These are phyloP conservation scores for Zootoca vivipara DNA, from an alignment of 2,113 vertebrate species.

Conservation along the genomic window DNA sequence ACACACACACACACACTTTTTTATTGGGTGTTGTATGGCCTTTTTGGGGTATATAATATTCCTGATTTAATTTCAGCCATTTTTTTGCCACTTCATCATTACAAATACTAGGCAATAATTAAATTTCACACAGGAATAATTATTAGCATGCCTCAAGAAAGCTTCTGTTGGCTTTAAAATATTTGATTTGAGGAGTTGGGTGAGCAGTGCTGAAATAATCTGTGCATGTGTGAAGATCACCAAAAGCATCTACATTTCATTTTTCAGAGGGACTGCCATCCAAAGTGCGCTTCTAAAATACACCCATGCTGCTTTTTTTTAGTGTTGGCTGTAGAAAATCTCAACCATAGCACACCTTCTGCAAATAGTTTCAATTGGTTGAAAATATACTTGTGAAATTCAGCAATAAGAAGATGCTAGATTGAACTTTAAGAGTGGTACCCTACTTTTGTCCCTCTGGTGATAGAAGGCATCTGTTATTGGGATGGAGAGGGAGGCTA, in stretches of 20 bases:
- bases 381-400: constrained; percentile 47
- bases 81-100: constrained; percentile 8
- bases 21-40: background rate
- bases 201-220: constrained; percentile 8
- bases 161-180: constrained; percentile 52
- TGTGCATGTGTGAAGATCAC: constrained; percentile 41
- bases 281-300: constrained; percentile 22
- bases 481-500: background rate
- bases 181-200: constrained; percentile 20
- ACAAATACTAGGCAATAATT: constrained; percentile 48
- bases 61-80: constrained; percentile 41
- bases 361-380: constrained; percentile 39
- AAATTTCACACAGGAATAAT: constrained; percentile 49
- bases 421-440: constrained; percentile 17
- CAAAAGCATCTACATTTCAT: constrained; percentile 39
- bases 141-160: constrained; percentile 57
- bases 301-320: constrained; percentile 26
- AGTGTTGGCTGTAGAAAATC: background rate
- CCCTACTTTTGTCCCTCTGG: background rate
- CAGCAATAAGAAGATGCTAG: constrained; percentile 3
- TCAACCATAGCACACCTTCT: constrained; percentile 26
- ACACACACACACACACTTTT: background rate
- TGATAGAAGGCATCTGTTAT: background rate
- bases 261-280: constrained; percentile 14
- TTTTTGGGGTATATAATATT: background rate